A percentile compares a stretch with the other conserved stretches of the same genome.
phyloP scores from a whole-genome alignment of 2,888 invertebrate genomes.

The Leucoptera coffeella region DNA sequence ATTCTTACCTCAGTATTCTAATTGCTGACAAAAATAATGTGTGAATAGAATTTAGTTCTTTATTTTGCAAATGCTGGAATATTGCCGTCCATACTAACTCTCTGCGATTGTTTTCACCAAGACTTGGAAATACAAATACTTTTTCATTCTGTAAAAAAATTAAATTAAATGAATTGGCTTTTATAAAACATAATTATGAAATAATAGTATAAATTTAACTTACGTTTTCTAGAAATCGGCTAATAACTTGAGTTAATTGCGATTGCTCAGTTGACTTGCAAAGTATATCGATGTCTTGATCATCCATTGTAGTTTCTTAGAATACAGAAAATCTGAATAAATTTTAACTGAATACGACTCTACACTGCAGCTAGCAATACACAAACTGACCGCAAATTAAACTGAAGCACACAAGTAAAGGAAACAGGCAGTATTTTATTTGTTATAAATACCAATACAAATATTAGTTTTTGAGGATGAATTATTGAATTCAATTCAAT shows the following conservation, averaged over 20 bases:
- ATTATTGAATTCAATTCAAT: too few species aligned
- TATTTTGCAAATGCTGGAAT: constrained; percentile 50
- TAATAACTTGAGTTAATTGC: constrained; percentile 16
- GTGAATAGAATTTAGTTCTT: constrained; percentile 33
- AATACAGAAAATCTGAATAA: too few species aligned
- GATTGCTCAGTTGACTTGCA: constrained; percentile 14
- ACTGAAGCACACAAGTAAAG: too few species aligned
- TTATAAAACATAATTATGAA: not conserved
- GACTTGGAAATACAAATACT: constrained; percentile 55
- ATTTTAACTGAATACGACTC: too few species aligned
- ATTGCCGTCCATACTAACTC: constrained; percentile 56
- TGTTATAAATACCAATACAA: too few species aligned
- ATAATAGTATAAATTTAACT: too few species aligned
- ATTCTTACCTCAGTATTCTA: constrained; percentile 58
- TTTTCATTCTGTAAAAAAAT: constrained; percentile 32
- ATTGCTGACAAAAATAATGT: constrained; percentile 54
- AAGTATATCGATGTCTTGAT: constrained; percentile 23
- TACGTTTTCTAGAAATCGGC: constrained; percentile 23
- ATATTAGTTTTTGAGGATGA: too few species aligned
- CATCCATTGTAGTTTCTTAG: constrained; percentile 17
- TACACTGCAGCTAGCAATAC: too few species aligned
- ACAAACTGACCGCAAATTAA: too few species aligned
- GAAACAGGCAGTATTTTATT: too few species aligned
- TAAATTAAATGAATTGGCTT: too few species aligned
- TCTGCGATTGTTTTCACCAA: constrained; percentile 47